Conservation (phyloP, 2,113 vertebrate species). For the Seriola quinqueradiata region DNA sequence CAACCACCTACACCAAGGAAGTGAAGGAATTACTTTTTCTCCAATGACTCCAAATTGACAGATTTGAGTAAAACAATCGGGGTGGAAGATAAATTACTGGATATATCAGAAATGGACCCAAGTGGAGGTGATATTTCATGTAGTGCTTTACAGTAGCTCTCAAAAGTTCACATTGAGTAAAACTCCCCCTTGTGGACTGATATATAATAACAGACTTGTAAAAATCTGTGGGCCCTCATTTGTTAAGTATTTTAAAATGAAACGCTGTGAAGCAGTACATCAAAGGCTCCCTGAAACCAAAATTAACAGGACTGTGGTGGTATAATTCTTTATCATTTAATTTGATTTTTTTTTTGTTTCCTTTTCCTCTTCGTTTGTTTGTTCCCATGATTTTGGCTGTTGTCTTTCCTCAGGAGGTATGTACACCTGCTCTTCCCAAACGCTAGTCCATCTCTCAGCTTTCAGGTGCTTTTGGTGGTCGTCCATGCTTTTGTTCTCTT, state of each 20-base stretch:
- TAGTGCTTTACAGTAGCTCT: slow-evolving; percentile 65
- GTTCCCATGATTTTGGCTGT: slow-evolving; percentile 98
- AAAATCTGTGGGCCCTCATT: slow-evolving; percentile 1
- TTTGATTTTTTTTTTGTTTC: slow-evolving; percentile 94
- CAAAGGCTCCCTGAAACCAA: slow-evolving; percentile 65
- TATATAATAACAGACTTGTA: neutral
- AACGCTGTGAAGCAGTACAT: slow-evolving; percentile 75
- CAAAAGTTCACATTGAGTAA: slow-evolving; percentile 19
- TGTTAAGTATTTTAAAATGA: neutral
- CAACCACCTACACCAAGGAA: slow-evolving; percentile 35
- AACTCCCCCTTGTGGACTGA: slow-evolving; percentile 69
- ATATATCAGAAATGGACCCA: slow-evolving; percentile 24
- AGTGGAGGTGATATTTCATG: slow-evolving; percentile 55
- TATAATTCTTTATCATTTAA: slow-evolving; percentile 91
- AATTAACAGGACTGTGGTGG: slow-evolving; percentile 80
- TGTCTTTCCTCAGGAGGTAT: slow-evolving; percentile 99
- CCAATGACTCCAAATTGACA: slow-evolving; percentile 20
- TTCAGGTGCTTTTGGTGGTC: slow-evolving; percentile 88
- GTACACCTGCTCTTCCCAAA: slow-evolving; percentile 89
- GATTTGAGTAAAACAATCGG: slow-evolving; percentile 50
- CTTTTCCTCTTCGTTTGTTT: slow-evolving; percentile 94
- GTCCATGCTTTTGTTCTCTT: slow-evolving; percentile 82
- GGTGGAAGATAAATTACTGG: slow-evolving; percentile 64
- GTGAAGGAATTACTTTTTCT: slow-evolving; percentile 24
- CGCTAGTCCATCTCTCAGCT: slow-evolving; percentile 85